phyloP scores from a whole-genome alignment of 2,888 invertebrate species.

The Ochropacha duplaris region DNA sequence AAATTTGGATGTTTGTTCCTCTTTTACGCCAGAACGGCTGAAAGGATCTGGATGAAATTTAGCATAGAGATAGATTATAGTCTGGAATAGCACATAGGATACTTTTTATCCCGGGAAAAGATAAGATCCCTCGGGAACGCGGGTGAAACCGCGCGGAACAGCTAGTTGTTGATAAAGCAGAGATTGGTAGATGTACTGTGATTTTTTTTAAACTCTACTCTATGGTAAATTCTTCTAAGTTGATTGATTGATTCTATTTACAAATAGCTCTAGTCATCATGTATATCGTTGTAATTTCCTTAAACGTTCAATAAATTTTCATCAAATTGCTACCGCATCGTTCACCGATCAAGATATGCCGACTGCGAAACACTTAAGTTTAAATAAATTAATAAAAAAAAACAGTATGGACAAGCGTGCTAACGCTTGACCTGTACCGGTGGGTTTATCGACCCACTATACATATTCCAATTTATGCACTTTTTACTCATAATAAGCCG shows the following conservation, averaged over 20 bases:
- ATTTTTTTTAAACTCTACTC: too few relatives aligned
- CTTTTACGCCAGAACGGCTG: too few relatives aligned
- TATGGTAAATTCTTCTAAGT: neutral
- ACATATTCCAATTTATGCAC: too few relatives aligned
- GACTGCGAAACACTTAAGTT: constrained; percentile 14
- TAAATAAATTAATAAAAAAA: constrained; percentile 13
- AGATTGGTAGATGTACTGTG: too few relatives aligned
- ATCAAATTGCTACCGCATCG: neutral
- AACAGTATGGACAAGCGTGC: constrained; percentile 14
- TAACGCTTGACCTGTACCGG: constrained; percentile 29
- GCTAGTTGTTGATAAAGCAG: too few relatives aligned
- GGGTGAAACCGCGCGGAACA: too few relatives aligned
- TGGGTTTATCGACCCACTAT: constrained; percentile 43
- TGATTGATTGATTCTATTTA: neutral
- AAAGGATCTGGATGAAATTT: too few relatives aligned
- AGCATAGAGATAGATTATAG: too few relatives aligned
- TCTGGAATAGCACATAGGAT: too few relatives aligned
- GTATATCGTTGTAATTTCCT: neutral
- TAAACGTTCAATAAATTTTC: neutral
- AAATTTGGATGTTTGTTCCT: too few relatives aligned
- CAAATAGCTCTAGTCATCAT: neutral
- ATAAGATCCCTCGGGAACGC: too few relatives aligned
- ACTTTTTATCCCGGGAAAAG: too few relatives aligned
- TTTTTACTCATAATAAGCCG: neutral
- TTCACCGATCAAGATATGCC: neutral